phyloP scores from a whole-genome alignment of 2,888 invertebrate species.

The Lumbricus terrestris region DNA sequence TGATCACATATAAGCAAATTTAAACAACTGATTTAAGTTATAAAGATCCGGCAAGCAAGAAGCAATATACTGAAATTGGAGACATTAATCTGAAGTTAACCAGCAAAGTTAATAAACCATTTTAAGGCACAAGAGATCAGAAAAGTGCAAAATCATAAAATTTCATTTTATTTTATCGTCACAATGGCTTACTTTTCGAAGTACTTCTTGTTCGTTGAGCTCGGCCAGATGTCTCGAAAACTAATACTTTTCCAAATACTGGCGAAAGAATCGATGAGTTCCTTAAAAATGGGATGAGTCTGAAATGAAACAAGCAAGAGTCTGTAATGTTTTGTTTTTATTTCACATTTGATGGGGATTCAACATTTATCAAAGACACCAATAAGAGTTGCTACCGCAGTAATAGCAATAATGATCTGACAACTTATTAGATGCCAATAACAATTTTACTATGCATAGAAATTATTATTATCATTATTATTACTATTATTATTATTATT shows the following conservation, averaged over 20 bases:
- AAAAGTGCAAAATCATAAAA: neutral
- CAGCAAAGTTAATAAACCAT: neutral
- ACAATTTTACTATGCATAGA: too few species aligned
- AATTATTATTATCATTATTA: too few species aligned
- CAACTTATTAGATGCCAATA: too few species aligned
- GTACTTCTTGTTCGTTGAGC: constrained; percentile 45
- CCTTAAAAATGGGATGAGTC: constrained; percentile 50
- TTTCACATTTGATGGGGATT: too few species aligned
- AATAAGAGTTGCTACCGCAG: too few species aligned
- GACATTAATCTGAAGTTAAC: neutral
- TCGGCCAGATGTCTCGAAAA: constrained; percentile 49
- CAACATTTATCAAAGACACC: too few species aligned
- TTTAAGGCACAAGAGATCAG: neutral
- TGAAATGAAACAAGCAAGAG: constrained; percentile 34
- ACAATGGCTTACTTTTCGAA: constrained; percentile 48
- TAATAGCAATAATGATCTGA: too few species aligned
- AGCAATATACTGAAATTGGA: neutral
- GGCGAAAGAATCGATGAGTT: constrained; percentile 46
- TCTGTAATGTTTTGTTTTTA: neutral
- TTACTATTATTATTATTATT: too few species aligned
- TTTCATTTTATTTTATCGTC: neutral
- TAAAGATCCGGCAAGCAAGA: neutral
- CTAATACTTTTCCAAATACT: constrained; percentile 14
- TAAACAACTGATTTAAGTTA: too few species aligned
- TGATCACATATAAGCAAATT: too few species aligned